These are phyloP conservation scores for Brachystomella parvula DNA, from an alignment of 1,140 invertebrate genomes.

Conservation along the genomic window DNA sequence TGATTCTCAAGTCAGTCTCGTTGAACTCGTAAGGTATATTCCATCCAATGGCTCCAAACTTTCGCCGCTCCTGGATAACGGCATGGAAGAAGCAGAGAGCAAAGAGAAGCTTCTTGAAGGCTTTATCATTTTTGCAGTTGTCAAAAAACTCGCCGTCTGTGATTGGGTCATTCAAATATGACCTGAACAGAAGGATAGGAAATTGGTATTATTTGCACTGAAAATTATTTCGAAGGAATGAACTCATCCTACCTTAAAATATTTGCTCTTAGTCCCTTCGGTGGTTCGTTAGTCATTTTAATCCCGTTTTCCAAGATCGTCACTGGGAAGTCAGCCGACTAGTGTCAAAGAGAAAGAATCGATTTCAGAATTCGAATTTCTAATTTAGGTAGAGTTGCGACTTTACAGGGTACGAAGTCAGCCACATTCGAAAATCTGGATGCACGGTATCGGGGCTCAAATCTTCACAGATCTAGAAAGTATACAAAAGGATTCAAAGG, in stretches of 20 bases:
- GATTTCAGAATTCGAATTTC: background rate
- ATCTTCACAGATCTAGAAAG: slow-evolving; percentile 62
- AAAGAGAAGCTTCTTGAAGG: slow-evolving; percentile 81
- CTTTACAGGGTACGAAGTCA: slow-evolving; percentile 74
- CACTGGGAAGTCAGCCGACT: slow-evolving; percentile 76
- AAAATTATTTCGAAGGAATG: background rate
- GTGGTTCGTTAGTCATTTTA: slow-evolving; percentile 94
- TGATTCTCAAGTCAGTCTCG: slow-evolving; percentile 84
- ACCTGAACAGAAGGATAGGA: slow-evolving; percentile 41
- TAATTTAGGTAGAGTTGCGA: slow-evolving; percentile 37
- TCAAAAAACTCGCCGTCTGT: slow-evolving; percentile 80
- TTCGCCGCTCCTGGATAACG: slow-evolving; percentile 76
- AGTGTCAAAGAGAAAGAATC: background rate
- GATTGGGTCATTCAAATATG: slow-evolving; percentile 79
- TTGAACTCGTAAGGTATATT: slow-evolving; percentile 94
- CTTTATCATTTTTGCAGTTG: slow-evolving; percentile 61
- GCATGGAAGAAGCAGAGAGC: slow-evolving; percentile 93
- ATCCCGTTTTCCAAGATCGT: slow-evolving; percentile 85
- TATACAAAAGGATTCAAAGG: background rate
- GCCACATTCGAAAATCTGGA: slow-evolving; percentile 82
- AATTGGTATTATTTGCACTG: no score
- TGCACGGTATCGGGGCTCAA: slow-evolving; percentile 67
- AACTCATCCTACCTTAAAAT: slow-evolving; percentile 38
- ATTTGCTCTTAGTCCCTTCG: slow-evolving; percentile 68
- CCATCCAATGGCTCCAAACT: slow-evolving; percentile 90